Percentiles rank a stretch among this genome's conserved stretches.
Evolutionary conservation across 2,888 invertebrate genomes (phyloP).

Genomic region (Hoplodrina blanda): DNA sequence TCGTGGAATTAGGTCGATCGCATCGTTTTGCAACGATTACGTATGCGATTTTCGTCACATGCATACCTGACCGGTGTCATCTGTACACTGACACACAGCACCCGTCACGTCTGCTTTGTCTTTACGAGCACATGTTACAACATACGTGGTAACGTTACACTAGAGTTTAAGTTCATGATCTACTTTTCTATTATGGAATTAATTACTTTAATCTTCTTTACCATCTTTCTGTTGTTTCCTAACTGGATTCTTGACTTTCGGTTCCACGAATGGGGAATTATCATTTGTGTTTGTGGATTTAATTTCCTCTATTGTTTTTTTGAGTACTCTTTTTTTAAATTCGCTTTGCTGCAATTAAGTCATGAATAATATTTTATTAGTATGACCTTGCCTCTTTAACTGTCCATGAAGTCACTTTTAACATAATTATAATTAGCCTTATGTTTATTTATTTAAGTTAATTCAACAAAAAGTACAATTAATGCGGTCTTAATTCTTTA

Average conservation of each 20-base stretch:
- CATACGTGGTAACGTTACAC: conserved; percentile 33
- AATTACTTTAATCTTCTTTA: background rate
- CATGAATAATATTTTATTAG: background rate
- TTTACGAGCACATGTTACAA: conserved; percentile 34
- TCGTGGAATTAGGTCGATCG: conserved; percentile 58
- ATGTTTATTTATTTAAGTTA: too few relatives aligned
- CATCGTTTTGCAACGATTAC: conserved; percentile 65
- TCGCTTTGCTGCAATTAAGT: background rate
- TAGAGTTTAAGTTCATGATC: conserved; percentile 60
- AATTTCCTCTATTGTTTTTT: background rate
- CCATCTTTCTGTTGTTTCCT: background rate
- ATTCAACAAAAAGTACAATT: too few relatives aligned
- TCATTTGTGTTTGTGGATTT: background rate
- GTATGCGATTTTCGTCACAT: conserved; percentile 60
- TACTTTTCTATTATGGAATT: conserved; percentile 25
- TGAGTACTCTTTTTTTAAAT: background rate
- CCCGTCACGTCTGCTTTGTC: conserved; percentile 45
- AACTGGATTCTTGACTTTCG: background rate
- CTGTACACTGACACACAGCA: conserved; percentile 37
- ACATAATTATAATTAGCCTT: too few relatives aligned
- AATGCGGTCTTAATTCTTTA: too few relatives aligned
- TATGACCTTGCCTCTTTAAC: too few relatives aligned
- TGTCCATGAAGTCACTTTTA: too few relatives aligned
- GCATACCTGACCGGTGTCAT: conserved; percentile 43
- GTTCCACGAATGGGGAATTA: background rate